Evolutionary conservation across 2,888 invertebrate species (phyloP).

Genomic region (Agrilus mali): DNA sequence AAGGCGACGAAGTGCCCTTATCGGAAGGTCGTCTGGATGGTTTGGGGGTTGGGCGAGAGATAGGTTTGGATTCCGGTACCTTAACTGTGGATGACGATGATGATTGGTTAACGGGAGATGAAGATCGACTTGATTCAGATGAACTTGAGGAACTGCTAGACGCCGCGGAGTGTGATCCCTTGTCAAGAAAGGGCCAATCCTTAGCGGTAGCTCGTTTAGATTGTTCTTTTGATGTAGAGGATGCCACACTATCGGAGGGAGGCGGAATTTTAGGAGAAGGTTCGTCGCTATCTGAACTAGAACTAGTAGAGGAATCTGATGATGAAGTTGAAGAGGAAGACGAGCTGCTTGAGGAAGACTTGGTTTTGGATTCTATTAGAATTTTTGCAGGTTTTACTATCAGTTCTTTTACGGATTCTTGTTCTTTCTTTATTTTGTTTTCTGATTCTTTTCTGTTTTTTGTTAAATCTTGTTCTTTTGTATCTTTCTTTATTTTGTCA

Average conservation of each 20-base stretch:
- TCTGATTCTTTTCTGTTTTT: constrained; percentile 17
- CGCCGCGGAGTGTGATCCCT: constrained; percentile 57
- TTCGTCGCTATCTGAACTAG: constrained; percentile 46
- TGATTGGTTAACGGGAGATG: constrained; percentile 20
- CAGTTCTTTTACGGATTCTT: constrained; percentile 13
- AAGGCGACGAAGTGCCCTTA: constrained; percentile 27
- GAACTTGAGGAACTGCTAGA: constrained; percentile 48
- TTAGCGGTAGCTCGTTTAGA: constrained; percentile 36
- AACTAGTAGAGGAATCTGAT: constrained; percentile 38
- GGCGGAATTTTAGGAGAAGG: constrained; percentile 25
- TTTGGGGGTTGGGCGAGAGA: constrained; percentile 13
- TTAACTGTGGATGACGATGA: constrained; percentile 8
- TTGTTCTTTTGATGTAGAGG: constrained; percentile 22
- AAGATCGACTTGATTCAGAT: constrained; percentile 33
- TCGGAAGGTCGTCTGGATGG: constrained; percentile 14
- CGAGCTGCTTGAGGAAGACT: constrained; percentile 43
- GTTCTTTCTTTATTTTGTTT: constrained; percentile 16
- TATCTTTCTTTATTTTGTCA: constrained; percentile 23
- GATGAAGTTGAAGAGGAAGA: constrained; percentile 38
- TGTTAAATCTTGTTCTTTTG: constrained; percentile 8
- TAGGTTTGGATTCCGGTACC: constrained; percentile 1
- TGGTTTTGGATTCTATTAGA: constrained; percentile 32
- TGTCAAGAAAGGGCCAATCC: constrained; percentile 71
- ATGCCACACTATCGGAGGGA: constrained; percentile 30
- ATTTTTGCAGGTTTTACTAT: constrained; percentile 24